Base-by-base conservation (phyloP, 2,797 vertebrate genomes). In the Parotocinclus haroldoi region DNA sequence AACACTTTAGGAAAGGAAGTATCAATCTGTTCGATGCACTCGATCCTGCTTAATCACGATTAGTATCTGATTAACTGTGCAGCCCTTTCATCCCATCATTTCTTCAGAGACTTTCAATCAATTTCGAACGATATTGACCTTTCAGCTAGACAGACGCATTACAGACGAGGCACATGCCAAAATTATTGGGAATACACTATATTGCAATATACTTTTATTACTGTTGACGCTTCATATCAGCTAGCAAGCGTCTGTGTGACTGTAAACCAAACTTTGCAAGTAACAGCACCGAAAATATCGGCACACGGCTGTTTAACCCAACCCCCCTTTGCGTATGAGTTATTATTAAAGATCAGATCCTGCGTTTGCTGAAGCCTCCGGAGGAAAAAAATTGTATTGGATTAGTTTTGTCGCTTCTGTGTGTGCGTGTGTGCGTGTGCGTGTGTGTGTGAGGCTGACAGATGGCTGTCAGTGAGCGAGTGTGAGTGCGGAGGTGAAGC, bases 381-480 rank as follows among this genome's bases (percentile, higher is more conserved):
- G 52, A 52, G 27, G 39, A 55, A 45, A 55, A 45, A 54, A 51
- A 62, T 68, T 60, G 61, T 55, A 45, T 56, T 69, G 27, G 52
- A 57, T 38, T 18, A 60, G 40, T 38, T 58, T 63, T 44, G 50
- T 60, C 11, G 18, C n/a, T n/a, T n/a, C n/a, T n/a, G n/a, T 27
- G 19, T 27, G 57, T 38, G 45, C 2, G 2, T 5, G 27, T 27
- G 27, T 27, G 27, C 5, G 27, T 27, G 5, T 27, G 27, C 5
- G 27, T 27, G 27, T 27, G 27, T 27, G 27, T 27, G 27, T 49
- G 40, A 55, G 45, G 57, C 48, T 37, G 56, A 68, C 65, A 75
- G 64, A 72, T 72, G 69, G 50, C 58, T 63, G 12, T 69, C 61
- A 52, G 44, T 53, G 36, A 56, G 68, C 51, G 56, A 39, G 46